A percentile compares a stretch with the other conserved stretches of the same genome.
Evolutionary conservation across 2,113 vertebrate species (phyloP).

Genomic region (Callipepla californica): DNA sequence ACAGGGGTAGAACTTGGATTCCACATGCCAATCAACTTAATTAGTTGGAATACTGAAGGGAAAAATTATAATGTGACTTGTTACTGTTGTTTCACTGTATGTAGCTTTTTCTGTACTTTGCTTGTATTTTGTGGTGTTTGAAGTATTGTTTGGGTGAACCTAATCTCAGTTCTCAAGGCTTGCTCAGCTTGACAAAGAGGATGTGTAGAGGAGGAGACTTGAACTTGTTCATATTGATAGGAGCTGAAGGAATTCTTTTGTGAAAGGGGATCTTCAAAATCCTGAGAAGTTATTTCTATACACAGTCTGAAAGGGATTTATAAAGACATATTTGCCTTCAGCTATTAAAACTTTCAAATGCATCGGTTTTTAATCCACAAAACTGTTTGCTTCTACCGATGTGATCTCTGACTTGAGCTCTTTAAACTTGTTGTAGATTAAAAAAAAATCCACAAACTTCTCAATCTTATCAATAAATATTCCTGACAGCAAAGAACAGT

Average conservation of each 20-base stretch:
- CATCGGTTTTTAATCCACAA: neutral
- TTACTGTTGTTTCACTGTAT: neutral
- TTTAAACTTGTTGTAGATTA: neutral
- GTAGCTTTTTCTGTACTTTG: neutral
- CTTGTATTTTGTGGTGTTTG: neutral
- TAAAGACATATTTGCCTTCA: neutral
- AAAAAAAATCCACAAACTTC: neutral
- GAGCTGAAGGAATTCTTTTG: neutral
- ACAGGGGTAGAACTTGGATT: neutral
- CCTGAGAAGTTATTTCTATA: neutral
- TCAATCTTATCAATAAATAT: slow-evolving; percentile 10
- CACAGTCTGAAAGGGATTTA: neutral
- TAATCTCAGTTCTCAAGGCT: neutral
- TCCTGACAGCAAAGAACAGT: slow-evolving; percentile 91
- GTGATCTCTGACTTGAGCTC: neutral
- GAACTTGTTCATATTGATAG: neutral
- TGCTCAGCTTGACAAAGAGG: neutral
- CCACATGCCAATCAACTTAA: neutral
- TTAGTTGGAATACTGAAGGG: neutral
- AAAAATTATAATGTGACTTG: rapidly evolving
- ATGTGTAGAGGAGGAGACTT: neutral
- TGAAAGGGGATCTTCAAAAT: neutral
- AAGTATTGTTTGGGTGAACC: neutral
- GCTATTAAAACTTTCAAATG: neutral
- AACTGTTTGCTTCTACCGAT: neutral